Evolutionary conservation across 2,797 vertebrate genomes (phyloP), one percentile per base, ranked within the genome.

Genomic region (Microhierax caerulescens): DNA sequence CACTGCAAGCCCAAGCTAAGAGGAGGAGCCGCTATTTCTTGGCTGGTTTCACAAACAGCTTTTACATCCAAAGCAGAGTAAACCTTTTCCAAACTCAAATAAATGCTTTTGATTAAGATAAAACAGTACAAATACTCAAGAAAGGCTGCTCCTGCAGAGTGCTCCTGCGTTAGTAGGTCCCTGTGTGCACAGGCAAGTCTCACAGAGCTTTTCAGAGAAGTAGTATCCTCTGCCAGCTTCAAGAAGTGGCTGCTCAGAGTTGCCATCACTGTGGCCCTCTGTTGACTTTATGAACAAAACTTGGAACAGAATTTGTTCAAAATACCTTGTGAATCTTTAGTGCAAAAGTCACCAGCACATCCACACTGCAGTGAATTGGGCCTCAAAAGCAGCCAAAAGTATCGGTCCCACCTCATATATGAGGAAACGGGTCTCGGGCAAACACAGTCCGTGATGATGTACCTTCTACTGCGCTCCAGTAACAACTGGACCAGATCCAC

Each of bases 381-480:
- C 27, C 63, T 81, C 65, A 51, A 22, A 17, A 63, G 25, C 37
- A 84, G 16, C 19, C 39, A 54, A 28, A 85, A 24, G 3, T 30
- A 32, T 10, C 3, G 45, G 3, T 28, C 8, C 9, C 9, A 3
- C 24, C 28, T 65, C 37, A 5, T 3, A 12, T 3, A 3, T 0
- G 8, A 27, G 41, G 24, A 69, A 84, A 70, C 0, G 21, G 63
- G 39, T 3, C 48, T 61, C 50, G 45, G 30, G 54, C 20, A 51
- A 73, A 10, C 45, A 45, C 18, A 43, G 9, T 22, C 37, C 54
- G 32, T 19, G 51, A 11, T 1, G 1, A 50, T 9, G 17, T 11
- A 47, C 11, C 23, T 90, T 68, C 25, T 61, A 34, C 22, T 1
- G 2, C 27, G 3, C n/a, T 65, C 24, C 24, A 32, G 6, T 18